Base-by-base conservation (phyloP, 2,113 vertebrate genomes). In the Neolamprologus fasciatus region DNA sequence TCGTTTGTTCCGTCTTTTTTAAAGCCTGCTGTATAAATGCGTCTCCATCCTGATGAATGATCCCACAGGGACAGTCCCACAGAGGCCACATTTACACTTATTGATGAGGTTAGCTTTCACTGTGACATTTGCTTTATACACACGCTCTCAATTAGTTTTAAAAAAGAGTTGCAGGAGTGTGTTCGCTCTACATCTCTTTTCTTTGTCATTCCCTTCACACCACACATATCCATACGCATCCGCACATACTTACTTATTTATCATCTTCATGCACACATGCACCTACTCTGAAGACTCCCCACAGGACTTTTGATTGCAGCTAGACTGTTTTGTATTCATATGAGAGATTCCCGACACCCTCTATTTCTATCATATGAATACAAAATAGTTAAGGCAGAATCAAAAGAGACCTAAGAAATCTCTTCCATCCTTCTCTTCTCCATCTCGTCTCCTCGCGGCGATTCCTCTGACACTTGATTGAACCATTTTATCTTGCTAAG, bases 281-380 rank as follows among this genome's bases (percentile, higher is more conserved):
- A 89, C 87, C 31, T 85, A 86, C 88, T 89, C 73, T 26, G 82
- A 89, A 88, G 90, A 93, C 88, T 92, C 89, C 92, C 89, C 80
- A 85, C 86, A 93, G 89, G 88, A 92, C 84, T 86, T 9, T 26
- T 90, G 90, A 92, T 93, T 95, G 92, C 89, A 91, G 89, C 91
- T 50, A 28, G 57, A 68, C 92, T 93, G 82, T 86, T 96, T 94
- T 92, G 85, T 94, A 95, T 96, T 94, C 93, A 91, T 82, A 66
- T 55, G 89, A 84, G 89, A 82, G 54, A 19, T 80, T 45, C 91
- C 85, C 82, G 5, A 83, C 90, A 6, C 88, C 81, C 87, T 63
- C 87, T 54, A 55, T 92, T 89, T 80, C 92, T 81, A 90, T 95
- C 91, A 71, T 91, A 86, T 92, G 93, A 95, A 95, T 95, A 93